These are phyloP conservation scores for Dynastes maya DNA, from an alignment of 2,888 invertebrate genomes.

Conservation along the genomic window DNA sequence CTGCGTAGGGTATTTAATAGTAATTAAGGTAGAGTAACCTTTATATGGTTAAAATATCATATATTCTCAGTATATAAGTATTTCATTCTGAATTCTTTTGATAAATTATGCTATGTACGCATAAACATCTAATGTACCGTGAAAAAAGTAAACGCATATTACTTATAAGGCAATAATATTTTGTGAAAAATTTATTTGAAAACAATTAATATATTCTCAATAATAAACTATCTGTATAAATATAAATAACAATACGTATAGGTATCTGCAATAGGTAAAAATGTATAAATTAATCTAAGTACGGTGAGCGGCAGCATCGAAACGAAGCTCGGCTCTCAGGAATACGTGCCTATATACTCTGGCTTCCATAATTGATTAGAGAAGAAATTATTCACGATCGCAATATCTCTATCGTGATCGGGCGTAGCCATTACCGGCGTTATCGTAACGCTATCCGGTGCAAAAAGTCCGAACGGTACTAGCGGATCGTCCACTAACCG, in stretches of 20 bases:
- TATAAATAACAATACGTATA: conserved; percentile 70
- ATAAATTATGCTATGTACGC: no score
- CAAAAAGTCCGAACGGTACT: conserved; percentile 69
- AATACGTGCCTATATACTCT: conserved; percentile 71
- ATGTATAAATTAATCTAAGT: conserved; percentile 61
- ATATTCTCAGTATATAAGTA: no score
- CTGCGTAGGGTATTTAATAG: no score
- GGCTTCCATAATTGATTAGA: conserved; percentile 74
- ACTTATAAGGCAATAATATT: conserved; percentile 16
- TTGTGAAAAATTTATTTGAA: conserved; percentile 60
- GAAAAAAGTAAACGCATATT: conserved; percentile 7
- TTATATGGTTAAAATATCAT: no score
- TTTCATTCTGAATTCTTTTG: no score
- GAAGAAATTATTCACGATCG: conserved; percentile 73
- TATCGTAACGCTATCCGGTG: conserved; percentile 71
- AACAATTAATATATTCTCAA: conserved; percentile 66
- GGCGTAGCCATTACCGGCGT: conserved; percentile 69
- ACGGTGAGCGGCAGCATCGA: conserved; percentile 51
- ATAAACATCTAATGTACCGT: no score
- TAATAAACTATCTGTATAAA: conserved; percentile 69
- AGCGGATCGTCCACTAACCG: conserved; percentile 67
- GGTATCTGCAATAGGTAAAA: conserved; percentile 61
- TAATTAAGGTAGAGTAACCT: no score
- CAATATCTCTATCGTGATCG: conserved; percentile 72
- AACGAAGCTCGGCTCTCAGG: conserved; percentile 61